Evolutionary conservation across 2,888 invertebrate genomes (phyloP), one percentile per base, ranked within the genome.

Genomic region (Fabriciana adippe): DNA sequence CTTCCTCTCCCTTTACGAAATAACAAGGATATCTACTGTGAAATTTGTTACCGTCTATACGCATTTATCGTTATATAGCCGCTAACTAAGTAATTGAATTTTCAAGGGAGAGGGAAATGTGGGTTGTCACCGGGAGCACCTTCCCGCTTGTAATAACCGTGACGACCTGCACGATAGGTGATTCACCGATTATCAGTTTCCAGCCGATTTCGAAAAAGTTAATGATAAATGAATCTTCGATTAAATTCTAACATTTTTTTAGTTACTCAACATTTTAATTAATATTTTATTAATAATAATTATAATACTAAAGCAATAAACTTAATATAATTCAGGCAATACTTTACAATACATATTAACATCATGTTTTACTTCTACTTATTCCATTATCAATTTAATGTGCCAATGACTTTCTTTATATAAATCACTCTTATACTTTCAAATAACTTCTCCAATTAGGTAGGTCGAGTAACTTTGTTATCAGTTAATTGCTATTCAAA

Each of bases 61-160:
- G 51, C 41, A 53, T 47, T 21, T 59, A 51, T 59, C 41, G 45
- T 66, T 66, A 53, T 51, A 50, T 45, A 51, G 64, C 75, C 75
- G 78, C 78, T 73, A 77, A 78, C 80, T 85, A 84, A 88, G 87
- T 89, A 88, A 90, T 89, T 89, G 82, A 88, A 89, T 89, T 89
- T 89, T 85, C 82, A 82, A 84, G 78, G 76, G 77, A 76, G 82
- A 81, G 67, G 35, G 35, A 41, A 68, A 68, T 69, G 72, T 72
- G 72, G 71, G 56, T 60, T 64, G 73, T 59, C 55, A 64, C 68
- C 56, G 59, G 54, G 67, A 67, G 69, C 61, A 47, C 53, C 61
- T 71, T 72, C 73, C 68, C 68, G 67, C 72, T 73, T 69, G 75
- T 76, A 75, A 76, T 77, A 78, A 75, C 72, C 72, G 74, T 67